Evolutionary conservation across 2,888 invertebrate genomes (phyloP), one percentile per base, ranked within the genome.

Genomic region (Asteroscopus sphinx): DNA sequence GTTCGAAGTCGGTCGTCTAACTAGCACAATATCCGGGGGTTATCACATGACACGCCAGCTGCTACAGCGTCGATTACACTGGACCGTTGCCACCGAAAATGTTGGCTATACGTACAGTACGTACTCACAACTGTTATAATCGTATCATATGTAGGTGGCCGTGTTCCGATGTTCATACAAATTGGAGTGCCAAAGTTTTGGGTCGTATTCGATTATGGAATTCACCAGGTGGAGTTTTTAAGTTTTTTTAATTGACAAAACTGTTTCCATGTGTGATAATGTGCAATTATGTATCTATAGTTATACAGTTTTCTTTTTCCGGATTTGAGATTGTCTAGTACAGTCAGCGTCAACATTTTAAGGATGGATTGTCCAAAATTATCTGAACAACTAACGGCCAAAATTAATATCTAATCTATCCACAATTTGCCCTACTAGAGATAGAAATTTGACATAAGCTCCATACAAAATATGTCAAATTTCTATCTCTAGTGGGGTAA

Each of bases 21-120:
- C 83, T 82, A 79, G 85, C 79, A 81, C 85, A 88, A 85, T 88
- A 86, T 83, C 84, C 83, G 79, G 68, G 68, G 73, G 79, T 78
- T 78, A 80, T 82, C 84, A 78, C 78, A 81, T 77, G 81, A 76
- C 74, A 63, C 80, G 80, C 83, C 89, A 87, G 88, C 83, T 88
- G 89, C 77, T 80, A 73, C 80, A 63, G 56, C 71, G 74, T 71
- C 81, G 72, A 78, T 81, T 83, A 79, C 76, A 79, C 84, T 87
- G 85, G 85, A 84, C 77, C 77, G 77, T 65, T 86, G 86, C 86
- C 87, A 86, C 79, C 67, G 71, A 74, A 68, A 69, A 60, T 45
- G 65, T 67, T 64, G 57, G 59, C 65, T 61, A 52, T 74, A 66
- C 53, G 25, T 52, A 56, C 65, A 60, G 49, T 74, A 66, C 53